Base-by-base conservation (phyloP, 2,113 vertebrate species). In the Callipepla squamata region DNA sequence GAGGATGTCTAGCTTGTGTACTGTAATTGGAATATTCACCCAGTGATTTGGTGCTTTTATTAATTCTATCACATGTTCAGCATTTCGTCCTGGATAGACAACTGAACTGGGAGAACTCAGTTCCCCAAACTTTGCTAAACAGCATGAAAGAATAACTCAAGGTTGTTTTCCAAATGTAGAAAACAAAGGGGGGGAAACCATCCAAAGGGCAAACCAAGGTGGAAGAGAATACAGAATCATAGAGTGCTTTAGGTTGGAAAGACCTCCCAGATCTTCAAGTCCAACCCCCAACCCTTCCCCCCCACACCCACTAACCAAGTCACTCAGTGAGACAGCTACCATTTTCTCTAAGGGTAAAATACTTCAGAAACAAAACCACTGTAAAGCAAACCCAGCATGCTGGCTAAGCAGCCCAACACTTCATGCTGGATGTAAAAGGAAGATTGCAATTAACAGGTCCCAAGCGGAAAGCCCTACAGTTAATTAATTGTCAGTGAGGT, bases 1-100 rank as follows among this genome's bases (percentile, higher is more conserved):
- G 89, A 90, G 83, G 86, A 69, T 73, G 80, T 90, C 94, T 92
- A 28, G 86, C 89, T 89, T 81, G 83, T 86, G 25, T 51, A 81
- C 83, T 61, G 91, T 40, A 81, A 90, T 72, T 30, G 62, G 74
- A 90, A 81, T 74, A 94, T 84, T 78, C 89, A 89, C 44, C n/a
- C 86, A 76, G 85, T 28, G 83, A 22, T 38, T n/a, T 25, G 61
- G n/a, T 65, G n/a, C 23, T 90, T 84, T 81, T 89, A 87, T 90
- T 93, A 83, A 93, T 84, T 58, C 92, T 75, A 58, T 84, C 66
- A 61, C 0, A 0, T 47, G 45, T 68, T 92, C 25, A 62, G 65
- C 59, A 67, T 90, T 92, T 82, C 70, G 70, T 63, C 65, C 70
- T 47, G 28, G 66, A 66, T 23, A 61, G 44, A 66, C 55, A 90